These are phyloP conservation scores for Agonopterix arenella DNA, from an alignment of 2,888 invertebrate genomes.

Conservation along the genomic window DNA sequence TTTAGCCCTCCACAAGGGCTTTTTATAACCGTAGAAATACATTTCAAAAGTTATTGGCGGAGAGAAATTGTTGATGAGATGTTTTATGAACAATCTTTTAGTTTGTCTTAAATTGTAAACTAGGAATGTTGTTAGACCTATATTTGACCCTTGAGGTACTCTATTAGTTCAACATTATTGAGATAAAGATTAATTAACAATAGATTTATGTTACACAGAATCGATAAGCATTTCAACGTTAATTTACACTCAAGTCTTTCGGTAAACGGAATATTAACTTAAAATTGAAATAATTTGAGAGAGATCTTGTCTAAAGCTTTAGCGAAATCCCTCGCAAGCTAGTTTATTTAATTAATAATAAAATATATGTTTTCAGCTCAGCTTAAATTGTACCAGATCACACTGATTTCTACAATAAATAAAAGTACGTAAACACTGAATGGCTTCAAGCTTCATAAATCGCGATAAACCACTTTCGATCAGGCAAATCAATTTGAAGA, in stretches of 20 bases:
- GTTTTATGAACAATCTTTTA: too few species aligned
- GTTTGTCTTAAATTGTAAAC: too few species aligned
- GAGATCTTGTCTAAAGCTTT: slow-evolving; percentile 5
- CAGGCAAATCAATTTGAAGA: slow-evolving; percentile 46
- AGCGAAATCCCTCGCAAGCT: neutral
- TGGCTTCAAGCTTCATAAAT: slow-evolving; percentile 19
- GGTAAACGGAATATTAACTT: too few species aligned
- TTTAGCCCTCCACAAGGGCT: slow-evolving; percentile 31
- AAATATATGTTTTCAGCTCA: neutral
- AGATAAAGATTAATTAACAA: too few species aligned
- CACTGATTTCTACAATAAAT: slow-evolving; percentile 42
- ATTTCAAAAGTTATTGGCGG: slow-evolving; percentile 13
- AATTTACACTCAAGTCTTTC: too few species aligned
- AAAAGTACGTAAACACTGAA: slow-evolving; percentile 26
- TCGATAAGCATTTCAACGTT: too few species aligned
- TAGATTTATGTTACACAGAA: too few species aligned
- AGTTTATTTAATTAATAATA: neutral
- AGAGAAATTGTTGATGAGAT: slow-evolving; percentile 5
- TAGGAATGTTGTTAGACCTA: too few species aligned
- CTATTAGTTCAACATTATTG: too few species aligned
- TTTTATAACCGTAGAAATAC: slow-evolving; percentile 20
- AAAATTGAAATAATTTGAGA: neutral
- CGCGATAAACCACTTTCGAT: slow-evolving; percentile 38
- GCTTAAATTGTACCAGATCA: slow-evolving; percentile 13
- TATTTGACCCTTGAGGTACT: too few species aligned